These are phyloP conservation scores for Amblyornis subalaris DNA, from an alignment of 2,113 vertebrate genomes.

Conservation along the genomic window DNA sequence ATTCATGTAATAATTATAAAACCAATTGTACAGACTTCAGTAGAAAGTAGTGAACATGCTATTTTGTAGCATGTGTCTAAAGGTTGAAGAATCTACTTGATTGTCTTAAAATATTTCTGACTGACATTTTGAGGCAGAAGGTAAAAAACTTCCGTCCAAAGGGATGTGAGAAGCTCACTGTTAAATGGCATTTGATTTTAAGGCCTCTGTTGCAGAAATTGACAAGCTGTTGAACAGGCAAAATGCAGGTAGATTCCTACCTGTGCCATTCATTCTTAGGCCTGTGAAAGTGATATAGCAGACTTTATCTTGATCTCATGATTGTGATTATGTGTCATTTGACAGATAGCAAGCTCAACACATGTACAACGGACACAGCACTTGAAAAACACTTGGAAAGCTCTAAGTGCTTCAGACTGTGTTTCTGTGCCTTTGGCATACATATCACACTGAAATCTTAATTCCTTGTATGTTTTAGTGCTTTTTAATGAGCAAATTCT, in stretches of 20 bases:
- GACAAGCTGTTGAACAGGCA: not conserved
- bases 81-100: not conserved
- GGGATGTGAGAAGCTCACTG: not conserved
- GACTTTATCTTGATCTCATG: not conserved
- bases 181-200: not conserved
- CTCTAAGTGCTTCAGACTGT: not conserved
- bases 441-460: not conserved
- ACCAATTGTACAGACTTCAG: not conserved
- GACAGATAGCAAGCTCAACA: not conserved
- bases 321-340: not conserved
- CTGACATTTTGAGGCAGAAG: not conserved
- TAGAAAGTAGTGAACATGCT: not conserved
- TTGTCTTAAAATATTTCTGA: not conserved
- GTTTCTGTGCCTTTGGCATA: not conserved
- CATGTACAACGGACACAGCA: accelerated
- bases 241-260: not conserved
- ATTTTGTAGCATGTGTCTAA: not conserved
- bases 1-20: not conserved
- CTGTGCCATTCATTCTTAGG: not conserved
- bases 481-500: not conserved
- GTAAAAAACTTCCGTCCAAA: not conserved
- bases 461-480: not conserved
- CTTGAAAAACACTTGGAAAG: not conserved
- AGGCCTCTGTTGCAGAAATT: not conserved
- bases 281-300: not conserved